Evolutionary conservation across 2,888 invertebrate species (phyloP), one percentile per base, ranked within the genome.

Genomic region (Eutolmus rufibarbis): DNA sequence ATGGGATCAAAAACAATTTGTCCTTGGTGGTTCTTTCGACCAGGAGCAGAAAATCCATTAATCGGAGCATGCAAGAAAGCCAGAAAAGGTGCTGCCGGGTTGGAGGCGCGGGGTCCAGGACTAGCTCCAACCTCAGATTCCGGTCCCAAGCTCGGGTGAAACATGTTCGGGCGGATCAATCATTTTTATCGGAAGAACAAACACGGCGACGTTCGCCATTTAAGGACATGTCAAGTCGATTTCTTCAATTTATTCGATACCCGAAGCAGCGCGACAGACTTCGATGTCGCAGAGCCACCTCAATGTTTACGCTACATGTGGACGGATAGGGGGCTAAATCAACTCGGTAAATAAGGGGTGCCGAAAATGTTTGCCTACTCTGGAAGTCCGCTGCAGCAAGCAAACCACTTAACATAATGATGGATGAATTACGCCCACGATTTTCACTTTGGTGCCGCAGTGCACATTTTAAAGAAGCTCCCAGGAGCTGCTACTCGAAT

Each of bases 171-270:
- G 79, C 43, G 86, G 87, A 87, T 87, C 87, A 87, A 87, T 87
- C 87, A 87, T 87, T 87, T 87, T 86, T 87, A 87, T 87, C 86
- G 87, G 79, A 87, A 87, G 85, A 66, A 79, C 87, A 87, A 87
- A 87, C 87, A 87, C 57, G 87, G 78, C 87, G 86, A 87, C 66
- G 86, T 85, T 87, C 78, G 66, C 87, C 76, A 78, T 87, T 87
- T 87, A 87, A 87, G 86, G 87, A 86, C 85, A 86, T 87, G 87
- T 87, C 87, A 85, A 76, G 78, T 77, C 87, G 66, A 86, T 87
- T 87, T 87, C 78, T 78, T 79, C 56, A 85, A 87, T 86, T 86
- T 87, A 78, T 86, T 86, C 76, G 76, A 86, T 76, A 76, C 43
- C 76, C 76, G 19, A 19, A 51, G 81, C 37, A 81, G 81, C 81